Base-by-base conservation (phyloP, 2,113 vertebrate genomes). In the Callopanchax toddi region DNA sequence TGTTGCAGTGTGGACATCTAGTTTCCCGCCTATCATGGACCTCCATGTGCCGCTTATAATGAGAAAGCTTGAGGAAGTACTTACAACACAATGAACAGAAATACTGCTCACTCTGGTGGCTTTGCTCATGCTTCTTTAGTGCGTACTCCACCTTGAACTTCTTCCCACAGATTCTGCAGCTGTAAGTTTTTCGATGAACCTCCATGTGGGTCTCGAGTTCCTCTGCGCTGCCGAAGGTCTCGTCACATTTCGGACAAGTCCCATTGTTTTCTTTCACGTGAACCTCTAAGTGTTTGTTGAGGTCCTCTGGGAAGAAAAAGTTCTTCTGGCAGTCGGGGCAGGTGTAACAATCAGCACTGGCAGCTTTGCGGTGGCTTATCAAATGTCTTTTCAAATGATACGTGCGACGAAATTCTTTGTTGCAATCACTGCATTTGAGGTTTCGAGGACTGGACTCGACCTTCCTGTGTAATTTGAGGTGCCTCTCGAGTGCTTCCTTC, bases 1-100 rank as follows among this genome's bases (percentile, higher is more conserved):
- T n/a, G 49, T 88, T 61, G 1, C 89, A 90, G 64, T 90, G 84
- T 2, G 89, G 89, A 59, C 89, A 90, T n/a, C 29, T 76, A 12
- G 59, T 67, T 22, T 90, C 86, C 3, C 86, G 78, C 4, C 79
- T 58, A 26, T 59, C 42, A 18, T 90, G 89, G 43, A 84, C 84
- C 81, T 42, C 44, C 0, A 69, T 3, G 74, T 90, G 89, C 53
- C 86, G 80, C 59, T 87, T 87, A 52, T 85, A 88, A 67, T 85
- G 86, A 1, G 86, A 87, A 8, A 80, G 68, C 43, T 88, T 88
- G 23, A 64, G 12, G 58, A 90, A 90, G 48, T 29, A 70, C 20
- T 87, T 89, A 18, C 49, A 32, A 63, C 89, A 90, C 52, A 76
- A 3, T 0, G 74, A 51, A 17, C 89, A 90, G 34, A 82, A 86